Evolutionary conservation across 2,797 vertebrate genomes (phyloP), one percentile per base, ranked within the genome.

Genomic region (Glyptemys insculpta): DNA sequence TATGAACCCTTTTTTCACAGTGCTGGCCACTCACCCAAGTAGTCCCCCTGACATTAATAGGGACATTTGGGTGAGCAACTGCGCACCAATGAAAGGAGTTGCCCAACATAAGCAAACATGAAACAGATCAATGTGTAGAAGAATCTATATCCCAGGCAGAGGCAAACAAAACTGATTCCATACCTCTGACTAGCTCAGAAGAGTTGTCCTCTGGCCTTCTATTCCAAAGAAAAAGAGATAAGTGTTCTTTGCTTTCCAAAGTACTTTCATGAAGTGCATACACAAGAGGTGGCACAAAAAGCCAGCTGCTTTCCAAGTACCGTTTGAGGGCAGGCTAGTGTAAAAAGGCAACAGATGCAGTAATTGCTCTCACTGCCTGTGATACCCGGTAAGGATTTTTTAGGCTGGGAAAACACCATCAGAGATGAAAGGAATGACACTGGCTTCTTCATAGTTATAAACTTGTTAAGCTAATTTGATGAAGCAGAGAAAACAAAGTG

Each of bases 161-260:
- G 8, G 37, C 68, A 9, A 93, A 83, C 19, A 93, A 86, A 94
- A 68, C 6, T 41, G n/a, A 14, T 15, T 91, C 76, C 78, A 59
- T 74, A 85, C 6, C 23, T 23, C 23, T 86, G 52, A 91, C 83
- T 96, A n/a, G 87, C 57, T 14, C 79, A 85, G 52, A 83, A 94
- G 1, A 31, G 47, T 31, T 89, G 2, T n/a, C 3, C 68, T 12
- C 3, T 18, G 74, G 12, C 16, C 4, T 59, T 89, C 91, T 65
- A 53, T 68, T 68, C 21, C 59, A 89, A 90, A 25, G 29, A 86
- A 34, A 74, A 31, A 91, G 25, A 94, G 19, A 94, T 3, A 65
- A 8, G 3, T 44, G 6, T 18, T 41, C 8, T 52, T 87, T 31
- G 47, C 56, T 94, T 93, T 79, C n/a, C 87, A 37, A 21, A 87